These are phyloP conservation scores for Brachyrhaphis roseni DNA, from an alignment of 2,797 vertebrate species.

Conservation along the genomic window DNA sequence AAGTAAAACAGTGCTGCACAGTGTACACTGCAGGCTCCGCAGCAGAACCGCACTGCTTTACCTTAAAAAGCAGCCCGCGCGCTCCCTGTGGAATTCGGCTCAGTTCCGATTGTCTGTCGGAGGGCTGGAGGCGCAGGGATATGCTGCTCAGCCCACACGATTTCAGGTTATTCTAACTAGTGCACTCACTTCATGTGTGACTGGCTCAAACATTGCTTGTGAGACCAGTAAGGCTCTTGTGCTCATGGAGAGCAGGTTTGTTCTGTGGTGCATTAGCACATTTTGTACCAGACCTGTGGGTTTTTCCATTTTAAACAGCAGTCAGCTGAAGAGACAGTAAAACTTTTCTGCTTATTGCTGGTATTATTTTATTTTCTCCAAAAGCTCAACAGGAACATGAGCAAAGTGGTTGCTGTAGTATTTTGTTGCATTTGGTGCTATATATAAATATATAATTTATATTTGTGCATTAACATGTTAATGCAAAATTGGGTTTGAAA, in stretches of 20 bases:
- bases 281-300: slow-evolving; percentile 23
- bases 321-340: slow-evolving; percentile 12
- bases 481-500: not conserved
- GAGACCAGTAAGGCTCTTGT: slow-evolving; percentile 32
- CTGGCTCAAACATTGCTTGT: slow-evolving; percentile 39
- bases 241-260: slow-evolving; percentile 18
- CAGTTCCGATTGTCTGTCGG: slow-evolving; percentile 46
- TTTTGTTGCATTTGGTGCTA: not conserved
- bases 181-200: slow-evolving; percentile 43
- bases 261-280: slow-evolving; percentile 37
- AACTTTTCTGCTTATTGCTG: not conserved
- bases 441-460: not conserved
- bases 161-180: slow-evolving; percentile 61
- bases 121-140: slow-evolving; percentile 52
- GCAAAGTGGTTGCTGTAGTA: not conserved
- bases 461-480: not conserved
- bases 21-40: slow-evolving; percentile 16
- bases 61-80: slow-evolving; percentile 33
- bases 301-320: slow-evolving; percentile 24
- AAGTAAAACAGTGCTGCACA: not conserved
- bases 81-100: slow-evolving; percentile 39
- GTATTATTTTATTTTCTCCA: not conserved
- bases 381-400: not conserved
- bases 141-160: slow-evolving; percentile 63
- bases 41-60: slow-evolving; percentile 20